Evolutionary conservation across 2,888 invertebrate genomes (phyloP).

Genomic region (Tetrapedia diversipes): DNA sequence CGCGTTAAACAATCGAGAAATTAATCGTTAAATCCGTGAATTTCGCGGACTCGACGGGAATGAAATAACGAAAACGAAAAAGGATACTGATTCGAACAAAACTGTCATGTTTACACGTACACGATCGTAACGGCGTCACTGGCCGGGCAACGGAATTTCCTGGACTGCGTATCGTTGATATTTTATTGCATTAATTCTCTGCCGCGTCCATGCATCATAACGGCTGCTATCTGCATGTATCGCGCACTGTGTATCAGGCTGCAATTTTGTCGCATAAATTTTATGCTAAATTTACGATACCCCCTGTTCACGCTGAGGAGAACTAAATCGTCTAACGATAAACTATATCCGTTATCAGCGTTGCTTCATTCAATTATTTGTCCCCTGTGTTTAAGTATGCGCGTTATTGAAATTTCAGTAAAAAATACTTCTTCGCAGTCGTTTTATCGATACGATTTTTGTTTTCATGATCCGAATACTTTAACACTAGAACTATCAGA

Average conservation of each 20-base stretch:
- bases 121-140: slow-evolving; percentile 5
- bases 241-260: slow-evolving; percentile 39
- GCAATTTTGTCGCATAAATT: slow-evolving; percentile 61
- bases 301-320: slow-evolving; percentile 25
- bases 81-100: neutral
- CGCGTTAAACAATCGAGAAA: neutral
- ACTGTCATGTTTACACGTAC: slow-evolving; percentile 7
- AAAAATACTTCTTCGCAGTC: neutral
- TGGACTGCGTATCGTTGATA: slow-evolving; percentile 34
- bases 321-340: slow-evolving; percentile 21
- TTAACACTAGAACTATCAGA: too few species aligned
- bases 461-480: slow-evolving; percentile 6
- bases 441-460: neutral
- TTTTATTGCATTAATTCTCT: slow-evolving; percentile 62
- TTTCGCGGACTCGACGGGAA: slow-evolving; percentile 13
- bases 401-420: neutral
- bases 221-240: slow-evolving; percentile 35
- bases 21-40: slow-evolving; percentile 22
- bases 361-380: slow-evolving; percentile 16
- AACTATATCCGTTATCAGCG: slow-evolving; percentile 12
- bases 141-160: slow-evolving; percentile 14
- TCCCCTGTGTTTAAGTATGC: neutral
- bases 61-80: neutral
- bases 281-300: slow-evolving; percentile 46
- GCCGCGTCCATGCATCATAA: slow-evolving; percentile 51